A percentile compares a stretch with the other conserved stretches of the same genome.
Conservation (phyloP, 2,797 vertebrate genomes). For the Liasis olivaceus region DNA sequence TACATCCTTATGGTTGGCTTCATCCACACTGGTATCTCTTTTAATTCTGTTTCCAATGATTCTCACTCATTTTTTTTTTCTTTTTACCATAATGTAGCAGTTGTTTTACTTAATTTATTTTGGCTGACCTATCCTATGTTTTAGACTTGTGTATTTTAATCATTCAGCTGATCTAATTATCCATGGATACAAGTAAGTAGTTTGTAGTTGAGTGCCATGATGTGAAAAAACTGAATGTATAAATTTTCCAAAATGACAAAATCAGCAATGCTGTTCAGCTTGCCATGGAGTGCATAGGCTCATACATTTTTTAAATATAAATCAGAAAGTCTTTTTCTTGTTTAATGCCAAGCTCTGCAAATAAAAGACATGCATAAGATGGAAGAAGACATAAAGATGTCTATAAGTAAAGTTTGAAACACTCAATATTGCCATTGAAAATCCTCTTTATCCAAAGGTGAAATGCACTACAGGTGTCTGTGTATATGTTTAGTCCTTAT, state of each 20-base stretch:
- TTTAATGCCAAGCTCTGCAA: conserved; percentile 57
- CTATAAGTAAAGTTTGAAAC: conserved; percentile 36
- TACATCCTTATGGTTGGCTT: not conserved
- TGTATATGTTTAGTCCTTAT: not conserved
- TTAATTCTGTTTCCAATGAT: not conserved
- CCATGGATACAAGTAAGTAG: conserved; percentile 3
- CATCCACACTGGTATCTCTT: not conserved
- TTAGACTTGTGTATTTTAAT: conserved; percentile 39
- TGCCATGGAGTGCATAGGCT: conserved; percentile 46
- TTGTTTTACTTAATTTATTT: conserved; percentile 17
- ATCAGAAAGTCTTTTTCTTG: conserved; percentile 45
- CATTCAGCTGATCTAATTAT: conserved; percentile 46
- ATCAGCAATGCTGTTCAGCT: conserved; percentile 39
- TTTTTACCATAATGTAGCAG: not conserved
- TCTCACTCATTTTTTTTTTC: not conserved
- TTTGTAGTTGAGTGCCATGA: conserved; percentile 14
- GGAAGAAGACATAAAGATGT: conserved; percentile 26
- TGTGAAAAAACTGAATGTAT: conserved; percentile 21
- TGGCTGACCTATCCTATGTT: conserved; percentile 1
- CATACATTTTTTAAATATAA: conserved; percentile 52
- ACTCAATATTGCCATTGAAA: conserved; percentile 41
- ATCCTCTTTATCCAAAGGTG: conserved; percentile 48
- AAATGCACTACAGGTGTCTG: conserved; percentile 11
- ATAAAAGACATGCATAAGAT: conserved; percentile 47
- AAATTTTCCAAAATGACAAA: conserved; percentile 48